A percentile compares a stretch with the other conserved stretches of the same genome.
Conservation (phyloP, 1,140 invertebrate genomes). For the Diorhabda carinulata region DNA sequence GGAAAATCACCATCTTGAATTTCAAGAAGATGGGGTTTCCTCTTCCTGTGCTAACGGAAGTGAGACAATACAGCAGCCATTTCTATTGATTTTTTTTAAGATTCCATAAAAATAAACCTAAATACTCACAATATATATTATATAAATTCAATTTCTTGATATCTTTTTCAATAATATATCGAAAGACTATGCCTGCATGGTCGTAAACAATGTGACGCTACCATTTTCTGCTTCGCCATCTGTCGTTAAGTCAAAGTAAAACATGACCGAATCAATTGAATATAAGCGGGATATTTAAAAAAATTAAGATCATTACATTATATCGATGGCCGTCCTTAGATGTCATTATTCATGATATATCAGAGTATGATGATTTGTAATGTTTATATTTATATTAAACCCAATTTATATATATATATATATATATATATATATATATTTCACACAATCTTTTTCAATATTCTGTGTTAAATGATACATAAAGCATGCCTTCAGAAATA, state of each 20-base stretch:
- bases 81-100: slow-evolving; percentile 30
- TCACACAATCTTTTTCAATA: no score
- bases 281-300: background rate
- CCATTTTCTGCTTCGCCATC: background rate
- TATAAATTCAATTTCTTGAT: background rate
- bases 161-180: background rate
- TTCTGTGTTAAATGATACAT: no score
- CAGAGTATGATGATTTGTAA: no score
- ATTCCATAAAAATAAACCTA: background rate
- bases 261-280: background rate
- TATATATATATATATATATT: no score
- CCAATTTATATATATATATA: no score
- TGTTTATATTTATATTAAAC: no score
- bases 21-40: slow-evolving; percentile 38
- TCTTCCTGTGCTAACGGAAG: slow-evolving; percentile 48
- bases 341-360: no score
- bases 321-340: no score
- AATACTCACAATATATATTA: slow-evolving; percentile 14
- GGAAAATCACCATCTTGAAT: slow-evolving; percentile 42
- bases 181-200: slow-evolving; percentile 5
- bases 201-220: slow-evolving; percentile 12
- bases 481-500: no score
- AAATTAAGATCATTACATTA: no score
- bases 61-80: slow-evolving; percentile 38
- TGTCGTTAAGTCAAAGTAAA: background rate